Evolutionary conservation across 2,113 vertebrate species (phyloP), one percentile per base, ranked within the genome.

Genomic region (Dicentrarchus labrax): DNA sequence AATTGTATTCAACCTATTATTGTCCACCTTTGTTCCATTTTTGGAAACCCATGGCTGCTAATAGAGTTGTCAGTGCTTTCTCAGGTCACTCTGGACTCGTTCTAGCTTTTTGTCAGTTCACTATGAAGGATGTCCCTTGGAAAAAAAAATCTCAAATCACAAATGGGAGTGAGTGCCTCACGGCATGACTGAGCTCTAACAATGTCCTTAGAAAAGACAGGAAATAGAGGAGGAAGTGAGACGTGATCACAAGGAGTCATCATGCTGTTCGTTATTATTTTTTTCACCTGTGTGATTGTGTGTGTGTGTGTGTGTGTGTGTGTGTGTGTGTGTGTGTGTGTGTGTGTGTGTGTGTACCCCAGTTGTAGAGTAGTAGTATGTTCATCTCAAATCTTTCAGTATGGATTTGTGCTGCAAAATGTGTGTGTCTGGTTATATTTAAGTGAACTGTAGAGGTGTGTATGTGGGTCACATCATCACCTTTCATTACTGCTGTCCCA

Each of bases 381-480:
- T 71, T 64, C 6, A 22, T 76, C 21, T 22, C 5, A 30, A 39
- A 22, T 66, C 59, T 47, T 5, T 66, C 53, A 51, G 6, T 41
- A 13, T 8, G 2, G 6, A 1, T 41, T 12, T 65, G 69, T 38
- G 30, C 53, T 10, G 54, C 5, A 45, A 69, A 67, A 38, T 12
- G 50, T 62, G 36, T 69, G 19, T 36, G 69, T 71, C 17, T 83
- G 79, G 17, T 45, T 67, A 38, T 66, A 39, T 60, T 17, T n/a
- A 19, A 24, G 59, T 73, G 59, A 21, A 2, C 38, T 30, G 22
- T 78, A 21, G 19, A 71, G n/a, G 64, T 66, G 68, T 61, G 75
- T 73, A 74, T 82, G 48, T 83, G 51, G 56, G 82, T 87, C 83
- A 89, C 54, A 59, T 69, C 50, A 30, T 47, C 71, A 75, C 54